phyloP scores from a whole-genome alignment of 2,113 vertebrate genomes.

The Suncus etruscus region DNA sequence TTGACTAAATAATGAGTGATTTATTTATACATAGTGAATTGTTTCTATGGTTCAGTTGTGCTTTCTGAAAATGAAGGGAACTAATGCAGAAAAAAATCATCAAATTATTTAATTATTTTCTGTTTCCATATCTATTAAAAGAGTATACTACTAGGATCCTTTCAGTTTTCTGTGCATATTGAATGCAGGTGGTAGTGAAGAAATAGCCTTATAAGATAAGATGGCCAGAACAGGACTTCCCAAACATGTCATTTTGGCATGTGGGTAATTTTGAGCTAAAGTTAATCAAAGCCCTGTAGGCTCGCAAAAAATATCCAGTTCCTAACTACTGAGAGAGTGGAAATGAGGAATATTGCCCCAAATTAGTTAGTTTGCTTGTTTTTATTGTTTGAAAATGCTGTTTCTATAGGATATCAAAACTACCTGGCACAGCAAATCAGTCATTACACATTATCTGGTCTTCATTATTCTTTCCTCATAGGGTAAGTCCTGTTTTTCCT shows the following conservation, averaged over 20 bases:
- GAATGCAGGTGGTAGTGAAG: background rate
- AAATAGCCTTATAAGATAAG: background rate
- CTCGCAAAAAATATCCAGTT: background rate
- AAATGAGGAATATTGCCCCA: background rate
- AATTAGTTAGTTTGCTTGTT: too few relatives aligned
- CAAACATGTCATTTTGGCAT: background rate
- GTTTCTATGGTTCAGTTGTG: conserved; percentile 1
- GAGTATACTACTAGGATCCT: background rate
- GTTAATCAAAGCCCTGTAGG: background rate
- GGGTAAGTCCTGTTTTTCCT: background rate
- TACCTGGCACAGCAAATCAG: background rate
- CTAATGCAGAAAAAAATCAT: background rate
- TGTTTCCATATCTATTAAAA: background rate
- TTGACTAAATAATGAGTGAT: background rate
- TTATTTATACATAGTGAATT: background rate
- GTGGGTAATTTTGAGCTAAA: background rate
- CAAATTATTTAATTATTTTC: conserved; percentile 23
- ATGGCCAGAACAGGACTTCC: background rate
- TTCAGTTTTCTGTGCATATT: background rate
- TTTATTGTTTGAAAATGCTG: background rate
- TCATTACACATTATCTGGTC: background rate
- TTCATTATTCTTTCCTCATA: background rate
- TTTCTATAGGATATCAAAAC: background rate
- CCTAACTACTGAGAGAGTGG: background rate
- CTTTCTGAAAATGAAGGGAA: background rate